A percentile compares a stretch with the other conserved stretches of the same genome.
These are phyloP conservation scores for Hirundichthys speculiger DNA, from an alignment of 2,113 vertebrate genomes.

Conservation along the genomic window DNA sequence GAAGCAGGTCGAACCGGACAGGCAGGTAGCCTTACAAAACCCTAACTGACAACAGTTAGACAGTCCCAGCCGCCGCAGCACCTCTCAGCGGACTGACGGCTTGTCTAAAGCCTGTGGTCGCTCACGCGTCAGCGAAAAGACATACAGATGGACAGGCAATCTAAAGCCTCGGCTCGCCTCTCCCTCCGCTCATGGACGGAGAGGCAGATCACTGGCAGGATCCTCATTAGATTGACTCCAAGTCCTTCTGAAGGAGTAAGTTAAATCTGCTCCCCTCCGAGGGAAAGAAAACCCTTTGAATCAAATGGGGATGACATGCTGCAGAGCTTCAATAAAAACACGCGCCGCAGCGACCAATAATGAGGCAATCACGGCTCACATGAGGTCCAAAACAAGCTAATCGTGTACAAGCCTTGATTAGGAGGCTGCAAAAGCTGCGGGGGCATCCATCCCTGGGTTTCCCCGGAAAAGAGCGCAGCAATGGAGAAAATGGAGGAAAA, in stretches of 20 bases:
- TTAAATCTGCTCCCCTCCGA: constrained; percentile 19
- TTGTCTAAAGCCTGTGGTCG: constrained; percentile 50
- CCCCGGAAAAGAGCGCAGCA: constrained; percentile 15
- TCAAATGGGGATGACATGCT: constrained; percentile 21
- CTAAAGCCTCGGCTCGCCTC: constrained; percentile 29
- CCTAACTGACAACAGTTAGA: constrained; percentile 57
- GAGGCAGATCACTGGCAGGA: constrained; percentile 37
- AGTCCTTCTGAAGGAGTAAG: constrained; percentile 26
- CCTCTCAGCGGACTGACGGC: constrained; percentile 53
- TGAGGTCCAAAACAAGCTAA: constrained; percentile 48
- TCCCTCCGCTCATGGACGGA: constrained; percentile 23
- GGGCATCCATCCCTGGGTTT: constrained; percentile 18
- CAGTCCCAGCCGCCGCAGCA: constrained; percentile 23
- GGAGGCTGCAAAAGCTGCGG: constrained; percentile 8
- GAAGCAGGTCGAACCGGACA: constrained; percentile 69
- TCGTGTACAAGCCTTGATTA: constrained; percentile 27
- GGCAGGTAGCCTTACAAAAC: constrained; percentile 52
- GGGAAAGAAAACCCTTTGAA: constrained; percentile 19
- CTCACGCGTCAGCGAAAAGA: constrained; percentile 40
- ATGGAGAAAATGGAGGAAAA: constrained; percentile 27
- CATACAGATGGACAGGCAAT: constrained; percentile 41
- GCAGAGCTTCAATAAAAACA: constrained; percentile 31
- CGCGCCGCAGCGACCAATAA: constrained; percentile 38
- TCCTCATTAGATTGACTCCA: constrained; percentile 54
- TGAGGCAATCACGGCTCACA: constrained; percentile 50